Percentiles rank a stretch among this genome's conserved stretches.
Conservation (phyloP, 1,140 invertebrate species). For the Leptinotarsa lineolata region DNA sequence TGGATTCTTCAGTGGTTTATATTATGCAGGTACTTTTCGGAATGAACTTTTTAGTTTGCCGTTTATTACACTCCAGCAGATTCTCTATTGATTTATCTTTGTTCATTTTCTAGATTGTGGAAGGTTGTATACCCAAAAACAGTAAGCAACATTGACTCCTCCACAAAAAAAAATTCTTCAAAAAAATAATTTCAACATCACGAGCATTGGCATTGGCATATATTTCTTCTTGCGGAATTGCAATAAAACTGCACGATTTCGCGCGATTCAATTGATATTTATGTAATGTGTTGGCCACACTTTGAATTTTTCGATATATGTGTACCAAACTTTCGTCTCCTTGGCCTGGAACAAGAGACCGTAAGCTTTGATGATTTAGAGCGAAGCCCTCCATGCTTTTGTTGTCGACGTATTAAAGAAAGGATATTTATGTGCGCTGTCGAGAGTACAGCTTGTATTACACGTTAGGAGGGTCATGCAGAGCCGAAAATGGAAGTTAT, state of each 20-base stretch:
- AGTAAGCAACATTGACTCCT: no score
- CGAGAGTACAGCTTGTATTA: neutral
- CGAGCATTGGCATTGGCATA: neutral
- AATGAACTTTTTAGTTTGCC: no score
- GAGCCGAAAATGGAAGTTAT: neutral
- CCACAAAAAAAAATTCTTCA: no score
- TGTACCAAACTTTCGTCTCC: neutral
- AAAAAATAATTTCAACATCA: neutral
- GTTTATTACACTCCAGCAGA: no score
- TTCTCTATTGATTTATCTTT: no score
- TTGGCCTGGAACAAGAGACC: neutral
- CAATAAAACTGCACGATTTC: constrained; percentile 11
- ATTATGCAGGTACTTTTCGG: no score
- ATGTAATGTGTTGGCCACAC: neutral
- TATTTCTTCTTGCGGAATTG: neutral
- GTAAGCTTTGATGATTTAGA: neutral
- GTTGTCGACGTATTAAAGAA: neutral
- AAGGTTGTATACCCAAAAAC: no score
- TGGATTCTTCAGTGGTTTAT: no score
- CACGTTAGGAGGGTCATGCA: neutral
- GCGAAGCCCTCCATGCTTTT: neutral
- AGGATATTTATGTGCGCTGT: neutral
- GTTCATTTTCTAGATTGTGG: no score
- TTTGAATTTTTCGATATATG: neutral
- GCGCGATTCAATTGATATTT: neutral